Base-by-base conservation (phyloP, 2,888 invertebrate genomes). In the Onthophagus sagittarius region DNA sequence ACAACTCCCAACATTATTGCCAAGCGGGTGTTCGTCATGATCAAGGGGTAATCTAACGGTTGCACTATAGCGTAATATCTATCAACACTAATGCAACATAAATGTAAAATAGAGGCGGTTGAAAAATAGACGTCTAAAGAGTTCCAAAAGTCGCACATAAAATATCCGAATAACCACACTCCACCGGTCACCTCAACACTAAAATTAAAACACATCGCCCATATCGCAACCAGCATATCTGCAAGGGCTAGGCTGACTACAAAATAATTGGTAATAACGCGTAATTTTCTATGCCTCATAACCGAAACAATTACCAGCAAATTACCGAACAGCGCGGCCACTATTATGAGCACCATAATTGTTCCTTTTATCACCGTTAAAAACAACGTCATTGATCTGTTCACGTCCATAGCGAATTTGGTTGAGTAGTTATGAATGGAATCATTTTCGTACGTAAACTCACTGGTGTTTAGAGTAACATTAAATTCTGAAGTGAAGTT, bases 121-220 rank as follows among this genome's bases (percentile, higher is more conserved):
- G 93, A 96, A 84, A 97, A 98, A 82, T 97, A 95, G 0, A 98
- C 98, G 84, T 98, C 98, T 79, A 97, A 88, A 0, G 97, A 95
- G 85, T 97, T 98, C 94, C 97, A 98, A 13, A 97, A 94, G 84
- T 97, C 96, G 85, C 97, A 97, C 94, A 96, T 94, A 82, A 94
- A 93, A 80, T 92, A 92, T 0, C 96, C 95, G 81, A 97, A 96
- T 76, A 95, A 84, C 97, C 97, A 97, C 77, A 88, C 89, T 7
- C 92, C 92, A 14, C 94, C 93, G 0, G 94, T 93, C 13, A 96
- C 88, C 84, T 95, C 94, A 33, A 96, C 94, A 82, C 93, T 93
- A 78, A 95, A 95, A 87, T 96, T 96, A 85, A 96, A 96, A 78
- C 95, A 95, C 96, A 97, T 97, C 0, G 96, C 96, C 88, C 95